Conservation (phyloP, 2,113 vertebrate genomes). For the Gallinago jamesoni region DNA sequence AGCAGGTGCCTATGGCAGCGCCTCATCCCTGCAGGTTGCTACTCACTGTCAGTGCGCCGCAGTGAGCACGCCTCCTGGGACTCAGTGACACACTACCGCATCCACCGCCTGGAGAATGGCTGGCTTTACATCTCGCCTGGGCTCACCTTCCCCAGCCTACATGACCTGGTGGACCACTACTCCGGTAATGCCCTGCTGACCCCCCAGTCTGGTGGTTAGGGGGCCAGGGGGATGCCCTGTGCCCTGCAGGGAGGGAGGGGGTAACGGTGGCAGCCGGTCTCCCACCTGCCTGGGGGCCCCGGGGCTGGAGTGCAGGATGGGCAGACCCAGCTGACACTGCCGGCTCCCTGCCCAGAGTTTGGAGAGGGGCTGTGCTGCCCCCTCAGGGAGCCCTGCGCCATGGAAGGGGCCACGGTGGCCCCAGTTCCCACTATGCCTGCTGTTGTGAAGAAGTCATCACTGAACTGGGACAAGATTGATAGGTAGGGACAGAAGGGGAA, state of each 20-base stretch:
- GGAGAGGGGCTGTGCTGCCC: slow-evolving; percentile 77
- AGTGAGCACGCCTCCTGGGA: slow-evolving; percentile 51
- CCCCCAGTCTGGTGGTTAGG: no score
- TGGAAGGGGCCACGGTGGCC: not conserved
- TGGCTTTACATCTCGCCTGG: slow-evolving; percentile 84
- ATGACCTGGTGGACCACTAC: slow-evolving; percentile 83
- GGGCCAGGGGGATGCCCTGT: no score
- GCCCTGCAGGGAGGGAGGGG: not conserved
- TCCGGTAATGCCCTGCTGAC: slow-evolving; percentile 59
- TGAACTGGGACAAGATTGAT: slow-evolving; percentile 84
- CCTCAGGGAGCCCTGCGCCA: slow-evolving; percentile 78
- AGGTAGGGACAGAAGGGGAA: slow-evolving; percentile 60
- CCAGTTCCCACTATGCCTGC: not conserved
- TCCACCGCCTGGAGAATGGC: slow-evolving; percentile 78
- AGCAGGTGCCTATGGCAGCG: not conserved
- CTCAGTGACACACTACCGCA: slow-evolving; percentile 82
- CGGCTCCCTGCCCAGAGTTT: slow-evolving; percentile 59
- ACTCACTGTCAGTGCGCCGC: slow-evolving; percentile 78
- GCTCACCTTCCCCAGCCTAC: slow-evolving; percentile 82
- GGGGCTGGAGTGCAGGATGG: accelerated
- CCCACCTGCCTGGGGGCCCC: accelerated
- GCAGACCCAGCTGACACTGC: not conserved
- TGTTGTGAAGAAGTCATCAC: slow-evolving; percentile 60
- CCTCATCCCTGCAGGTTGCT: slow-evolving; percentile 65
- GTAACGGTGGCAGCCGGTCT: accelerated